phyloP scores from a whole-genome alignment of 2,797 vertebrate genomes.

The Cyprinella venusta region DNA sequence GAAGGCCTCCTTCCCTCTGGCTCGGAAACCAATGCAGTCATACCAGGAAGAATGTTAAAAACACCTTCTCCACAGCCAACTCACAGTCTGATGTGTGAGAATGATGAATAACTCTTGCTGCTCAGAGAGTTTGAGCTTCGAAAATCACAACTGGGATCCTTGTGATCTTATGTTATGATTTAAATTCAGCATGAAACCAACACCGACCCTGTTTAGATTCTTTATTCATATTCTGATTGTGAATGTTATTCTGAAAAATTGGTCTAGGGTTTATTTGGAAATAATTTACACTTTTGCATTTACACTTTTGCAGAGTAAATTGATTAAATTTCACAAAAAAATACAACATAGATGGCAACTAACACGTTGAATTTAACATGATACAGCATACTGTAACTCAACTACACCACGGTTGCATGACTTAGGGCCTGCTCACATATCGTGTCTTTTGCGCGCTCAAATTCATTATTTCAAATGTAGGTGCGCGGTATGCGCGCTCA shows the following conservation, averaged over 20 bases:
- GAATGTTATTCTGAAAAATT: background rate
- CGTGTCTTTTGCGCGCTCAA: no score
- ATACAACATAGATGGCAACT: background rate
- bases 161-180: background rate
- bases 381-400: background rate
- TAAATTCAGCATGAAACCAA: background rate
- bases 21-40: conserved; percentile 16
- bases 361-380: background rate
- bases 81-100: background rate
- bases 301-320: background rate
- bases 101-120: background rate
- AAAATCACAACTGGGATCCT: background rate
- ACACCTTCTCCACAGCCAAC: background rate
- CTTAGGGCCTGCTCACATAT: background rate
- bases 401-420: background rate
- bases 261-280: background rate
- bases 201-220: background rate
- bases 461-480: no score
- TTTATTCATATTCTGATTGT: background rate
- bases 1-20: conserved; percentile 4
- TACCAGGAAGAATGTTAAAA: conserved; percentile 26
- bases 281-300: background rate
- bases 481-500: no score
- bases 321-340: background rate
- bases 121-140: background rate